Conservation (phyloP, 2,888 invertebrate genomes). For the Matsumyia berberina region DNA sequence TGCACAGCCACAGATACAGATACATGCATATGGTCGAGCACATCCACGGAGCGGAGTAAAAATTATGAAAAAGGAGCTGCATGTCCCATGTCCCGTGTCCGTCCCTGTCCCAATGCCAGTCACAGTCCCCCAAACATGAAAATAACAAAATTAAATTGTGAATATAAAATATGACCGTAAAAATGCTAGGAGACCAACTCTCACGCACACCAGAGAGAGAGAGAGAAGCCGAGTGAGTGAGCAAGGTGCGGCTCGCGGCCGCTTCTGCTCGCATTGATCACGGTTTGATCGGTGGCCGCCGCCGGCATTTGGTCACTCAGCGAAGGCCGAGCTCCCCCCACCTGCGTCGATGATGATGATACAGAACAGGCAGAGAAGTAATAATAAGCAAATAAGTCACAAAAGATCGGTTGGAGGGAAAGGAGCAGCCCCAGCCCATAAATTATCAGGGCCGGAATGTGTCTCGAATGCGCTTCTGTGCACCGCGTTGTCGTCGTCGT, state of each 20-base stretch:
- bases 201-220: not conserved
- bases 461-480: slow-evolving; percentile 77
- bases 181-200: slow-evolving; percentile 57
- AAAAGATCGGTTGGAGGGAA: slow-evolving; percentile 46
- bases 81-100: slow-evolving; percentile 19
- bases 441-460: slow-evolving; percentile 76
- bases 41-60: slow-evolving; percentile 63
- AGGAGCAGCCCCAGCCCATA: slow-evolving; percentile 41
- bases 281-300: slow-evolving; percentile 68
- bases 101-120: not conserved
- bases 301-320: slow-evolving; percentile 67
- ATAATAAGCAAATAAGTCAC: slow-evolving; percentile 77
- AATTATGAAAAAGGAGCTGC: slow-evolving; percentile 73
- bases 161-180: slow-evolving; percentile 76
- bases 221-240: not conserved
- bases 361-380: slow-evolving; percentile 57
- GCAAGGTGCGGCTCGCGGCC: slow-evolving; percentile 45
- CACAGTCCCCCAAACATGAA: slow-evolving; percentile 40
- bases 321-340: slow-evolving; percentile 43
- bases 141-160: slow-evolving; percentile 76
- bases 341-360: slow-evolving; percentile 40
- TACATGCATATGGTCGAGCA: slow-evolving; percentile 45
- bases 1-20: slow-evolving; percentile 39
- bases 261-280: slow-evolving; percentile 67
- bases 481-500: slow-evolving; percentile 73